Percentiles rank a stretch among this genome's conserved stretches.
These are phyloP conservation scores for Ylistrum balloti DNA, from an alignment of 1,140 invertebrate genomes.

Conservation along the genomic window DNA sequence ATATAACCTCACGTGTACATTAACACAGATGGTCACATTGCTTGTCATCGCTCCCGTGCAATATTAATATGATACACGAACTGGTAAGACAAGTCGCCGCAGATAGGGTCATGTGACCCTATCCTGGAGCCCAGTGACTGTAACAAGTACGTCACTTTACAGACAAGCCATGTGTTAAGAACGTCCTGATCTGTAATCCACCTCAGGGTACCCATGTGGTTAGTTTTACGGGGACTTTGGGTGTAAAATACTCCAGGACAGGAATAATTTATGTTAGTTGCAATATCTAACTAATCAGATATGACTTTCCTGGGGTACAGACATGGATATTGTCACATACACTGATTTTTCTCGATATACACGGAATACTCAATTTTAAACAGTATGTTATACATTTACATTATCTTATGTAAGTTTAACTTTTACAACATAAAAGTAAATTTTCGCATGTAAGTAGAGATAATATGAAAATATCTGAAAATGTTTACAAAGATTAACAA, in stretches of 20 bases:
- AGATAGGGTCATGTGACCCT: neutral
- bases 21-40: neutral
- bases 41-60: neutral
- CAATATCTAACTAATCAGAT: neutral
- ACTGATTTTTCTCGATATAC: no score
- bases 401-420: no score
- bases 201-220: constrained; percentile 11
- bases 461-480: no score
- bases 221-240: neutral
- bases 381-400: no score
- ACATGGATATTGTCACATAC: neutral
- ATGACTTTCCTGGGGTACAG: neutral
- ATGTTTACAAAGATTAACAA: no score
- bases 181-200: neutral
- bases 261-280: neutral
- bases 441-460: no score
- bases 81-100: neutral
- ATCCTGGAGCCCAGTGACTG: neutral
- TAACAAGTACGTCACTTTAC: neutral
- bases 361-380: no score
- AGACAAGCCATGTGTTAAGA: constrained; percentile 13
- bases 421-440: no score
- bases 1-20: neutral
- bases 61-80: no score
- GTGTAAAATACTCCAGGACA: neutral